Percentiles rank a stretch among this genome's conserved stretches.
Conservation (phyloP, 2,113 vertebrate genomes). For the Cisticola juncidis region DNA sequence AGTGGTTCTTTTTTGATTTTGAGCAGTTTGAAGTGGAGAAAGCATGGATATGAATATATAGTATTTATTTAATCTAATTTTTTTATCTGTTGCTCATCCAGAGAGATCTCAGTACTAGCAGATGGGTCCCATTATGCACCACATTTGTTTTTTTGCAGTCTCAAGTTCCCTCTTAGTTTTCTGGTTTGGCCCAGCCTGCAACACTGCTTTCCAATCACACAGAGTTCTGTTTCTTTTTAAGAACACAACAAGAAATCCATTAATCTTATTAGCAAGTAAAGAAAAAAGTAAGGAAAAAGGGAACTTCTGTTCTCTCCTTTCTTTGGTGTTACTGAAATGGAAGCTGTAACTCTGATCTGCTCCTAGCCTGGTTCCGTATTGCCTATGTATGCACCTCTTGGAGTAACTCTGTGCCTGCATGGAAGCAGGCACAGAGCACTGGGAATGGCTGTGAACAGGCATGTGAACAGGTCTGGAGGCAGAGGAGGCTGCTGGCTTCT, state of each 20-base stretch:
- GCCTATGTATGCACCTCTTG: neutral
- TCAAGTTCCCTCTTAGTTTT: neutral
- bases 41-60: neutral
- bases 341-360: neutral
- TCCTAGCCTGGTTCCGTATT: accelerated
- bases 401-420: neutral
- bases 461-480: neutral
- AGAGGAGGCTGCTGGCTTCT: neutral
- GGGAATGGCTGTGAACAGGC: neutral
- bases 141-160: neutral
- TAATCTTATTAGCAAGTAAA: neutral
- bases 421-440: too few species aligned
- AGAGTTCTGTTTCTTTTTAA: neutral
- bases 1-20: neutral
- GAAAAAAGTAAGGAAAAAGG: neutral
- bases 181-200: neutral
- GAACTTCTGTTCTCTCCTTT: neutral
- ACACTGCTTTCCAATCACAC: neutral
- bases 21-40: neutral
- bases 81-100: neutral
- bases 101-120: neutral
- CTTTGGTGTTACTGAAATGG: neutral
- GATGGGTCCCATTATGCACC: neutral
- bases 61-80: neutral
- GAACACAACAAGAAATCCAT: neutral